Conservation (phyloP, 2,797 vertebrate genomes). For the Champsocephalus gunnari region DNA sequence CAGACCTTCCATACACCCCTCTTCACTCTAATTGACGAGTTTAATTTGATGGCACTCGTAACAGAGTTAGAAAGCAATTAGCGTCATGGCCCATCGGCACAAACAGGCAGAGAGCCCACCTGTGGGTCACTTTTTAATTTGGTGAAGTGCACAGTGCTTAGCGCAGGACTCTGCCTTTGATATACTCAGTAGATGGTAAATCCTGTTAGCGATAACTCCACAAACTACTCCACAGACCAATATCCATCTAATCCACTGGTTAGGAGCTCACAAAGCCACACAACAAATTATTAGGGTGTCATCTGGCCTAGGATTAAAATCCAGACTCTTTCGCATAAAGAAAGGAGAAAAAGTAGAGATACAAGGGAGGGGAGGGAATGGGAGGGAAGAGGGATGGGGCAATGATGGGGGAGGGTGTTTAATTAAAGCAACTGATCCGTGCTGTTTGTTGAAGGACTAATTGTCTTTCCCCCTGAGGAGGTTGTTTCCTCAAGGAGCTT, state of each 20-base stretch:
- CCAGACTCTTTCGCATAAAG: constrained; percentile 63
- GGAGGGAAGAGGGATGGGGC: constrained; percentile 63
- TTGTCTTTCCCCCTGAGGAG: constrained; percentile 83
- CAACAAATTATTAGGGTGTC: constrained; percentile 86
- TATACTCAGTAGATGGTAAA: constrained; percentile 89
- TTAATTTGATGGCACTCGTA: constrained; percentile 88
- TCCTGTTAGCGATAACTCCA: constrained; percentile 87
- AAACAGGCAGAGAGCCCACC: constrained; percentile 83
- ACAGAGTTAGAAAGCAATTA: constrained; percentile 90
- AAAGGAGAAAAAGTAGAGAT: constrained; percentile 57
- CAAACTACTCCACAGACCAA: constrained; percentile 80
- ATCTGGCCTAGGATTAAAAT: constrained; percentile 80
- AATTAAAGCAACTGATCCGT: constrained; percentile 86
- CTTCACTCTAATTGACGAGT: constrained; percentile 83
- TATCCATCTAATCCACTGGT: constrained; percentile 86
- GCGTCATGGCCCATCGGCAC: constrained; percentile 82
- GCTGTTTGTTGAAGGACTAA: constrained; percentile 86
- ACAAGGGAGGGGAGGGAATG: constrained; percentile 50
- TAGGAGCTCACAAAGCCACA: constrained; percentile 79
- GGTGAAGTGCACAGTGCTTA: constrained; percentile 88
- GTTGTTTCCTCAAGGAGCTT: constrained; percentile 76
- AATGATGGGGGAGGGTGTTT: constrained; percentile 80
- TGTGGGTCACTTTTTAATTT: constrained; percentile 90
- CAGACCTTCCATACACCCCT: constrained; percentile 75
- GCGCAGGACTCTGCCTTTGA: constrained; percentile 82